Evolutionary conservation across 2,797 vertebrate genomes (phyloP).

Genomic region (Hippoglossus hippoglossus): DNA sequence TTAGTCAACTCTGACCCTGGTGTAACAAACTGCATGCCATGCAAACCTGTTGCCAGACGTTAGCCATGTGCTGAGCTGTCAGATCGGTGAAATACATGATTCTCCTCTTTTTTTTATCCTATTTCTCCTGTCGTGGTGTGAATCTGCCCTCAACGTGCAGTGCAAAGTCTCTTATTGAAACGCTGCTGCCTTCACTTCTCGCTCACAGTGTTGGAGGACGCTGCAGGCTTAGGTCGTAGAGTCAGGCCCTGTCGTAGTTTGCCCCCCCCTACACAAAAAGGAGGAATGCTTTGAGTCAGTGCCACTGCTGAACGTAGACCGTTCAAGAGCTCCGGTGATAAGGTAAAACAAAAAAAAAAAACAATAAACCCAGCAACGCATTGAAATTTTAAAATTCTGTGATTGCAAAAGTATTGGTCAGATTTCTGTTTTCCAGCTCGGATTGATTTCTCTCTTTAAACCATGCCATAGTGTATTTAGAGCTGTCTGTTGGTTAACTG

Average conservation of each 20-base stretch:
- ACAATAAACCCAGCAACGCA: conserved; percentile 75
- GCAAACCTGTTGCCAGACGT: conserved; percentile 66
- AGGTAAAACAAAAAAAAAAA: conserved; percentile 86
- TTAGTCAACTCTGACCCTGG: conserved; percentile 52
- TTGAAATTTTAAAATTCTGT: conserved; percentile 80
- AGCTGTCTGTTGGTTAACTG: conserved; percentile 68
- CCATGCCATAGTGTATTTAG: conserved; percentile 68
- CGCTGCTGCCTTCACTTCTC: conserved; percentile 99
- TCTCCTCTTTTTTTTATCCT: conserved; percentile 48
- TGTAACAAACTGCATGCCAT: conserved; percentile 80
- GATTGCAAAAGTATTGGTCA: conserved; percentile 79
- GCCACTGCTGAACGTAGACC: conserved; percentile 98
- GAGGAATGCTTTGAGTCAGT: conserved; percentile 99
- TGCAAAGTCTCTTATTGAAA: conserved; percentile 82
- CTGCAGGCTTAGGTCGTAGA: conserved; percentile 99
- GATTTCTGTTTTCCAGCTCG: conserved; percentile 66
- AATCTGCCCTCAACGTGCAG: conserved; percentile 79
- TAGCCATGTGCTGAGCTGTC: conserved; percentile 64
- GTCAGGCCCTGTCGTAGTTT: conserved; percentile 99
- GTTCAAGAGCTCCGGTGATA: conserved; percentile 98
- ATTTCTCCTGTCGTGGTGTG: conserved; percentile 81
- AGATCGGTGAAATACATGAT: conserved; percentile 50
- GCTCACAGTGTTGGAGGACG: conserved; percentile 99
- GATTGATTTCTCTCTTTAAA: conserved; percentile 48
- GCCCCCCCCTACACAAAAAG: conserved; percentile 77